phyloP scores from a whole-genome alignment of 64 coral and sea anemone genomes.

The Montipora efflorescens region DNA sequence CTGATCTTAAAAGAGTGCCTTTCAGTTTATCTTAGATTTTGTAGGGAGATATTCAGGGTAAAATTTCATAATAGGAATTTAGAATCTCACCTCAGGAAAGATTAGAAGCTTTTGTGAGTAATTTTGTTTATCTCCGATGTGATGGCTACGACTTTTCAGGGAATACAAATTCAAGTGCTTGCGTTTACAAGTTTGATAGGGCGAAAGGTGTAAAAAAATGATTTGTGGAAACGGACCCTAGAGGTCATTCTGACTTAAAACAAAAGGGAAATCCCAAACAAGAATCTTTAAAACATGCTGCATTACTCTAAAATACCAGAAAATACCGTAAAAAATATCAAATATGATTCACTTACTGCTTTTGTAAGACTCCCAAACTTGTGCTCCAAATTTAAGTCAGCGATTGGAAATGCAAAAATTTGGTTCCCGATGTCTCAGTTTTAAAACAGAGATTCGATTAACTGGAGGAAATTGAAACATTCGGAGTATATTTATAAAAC shows the following conservation, averaged over 20 bases:
- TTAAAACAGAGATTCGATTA: slow-evolving; percentile 90
- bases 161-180: slow-evolving; percentile 61
- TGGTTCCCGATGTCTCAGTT: slow-evolving; percentile 22
- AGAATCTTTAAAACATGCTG: neutral
- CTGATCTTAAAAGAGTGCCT: slow-evolving; percentile 27
- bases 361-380: neutral
- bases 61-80: slow-evolving; percentile 94
- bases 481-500: slow-evolving; percentile 93
- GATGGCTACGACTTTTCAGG: slow-evolving; percentile 22
- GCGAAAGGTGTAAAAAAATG: slow-evolving; percentile 41
- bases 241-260: slow-evolving; percentile 1
- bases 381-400: neutral
- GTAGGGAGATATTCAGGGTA: slow-evolving; percentile 87
- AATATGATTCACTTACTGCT: slow-evolving; percentile 31
- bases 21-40: slow-evolving; percentile 88
- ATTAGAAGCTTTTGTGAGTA: slow-evolving; percentile 77
- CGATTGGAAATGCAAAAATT: neutral
- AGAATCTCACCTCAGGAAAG: slow-evolving; percentile 79
- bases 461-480: slow-evolving; percentile 97
- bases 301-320: neutral
- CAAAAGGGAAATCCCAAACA: slow-evolving; percentile 6
- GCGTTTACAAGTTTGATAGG: slow-evolving; percentile 54
- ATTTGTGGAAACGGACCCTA: slow-evolving; percentile 31
- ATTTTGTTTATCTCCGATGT: slow-evolving; percentile 60
- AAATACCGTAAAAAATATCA: neutral